Evolutionary conservation across 2,888 invertebrate species (phyloP), one percentile per base, ranked within the genome.

Genomic region (Teleiodes luculella): DNA sequence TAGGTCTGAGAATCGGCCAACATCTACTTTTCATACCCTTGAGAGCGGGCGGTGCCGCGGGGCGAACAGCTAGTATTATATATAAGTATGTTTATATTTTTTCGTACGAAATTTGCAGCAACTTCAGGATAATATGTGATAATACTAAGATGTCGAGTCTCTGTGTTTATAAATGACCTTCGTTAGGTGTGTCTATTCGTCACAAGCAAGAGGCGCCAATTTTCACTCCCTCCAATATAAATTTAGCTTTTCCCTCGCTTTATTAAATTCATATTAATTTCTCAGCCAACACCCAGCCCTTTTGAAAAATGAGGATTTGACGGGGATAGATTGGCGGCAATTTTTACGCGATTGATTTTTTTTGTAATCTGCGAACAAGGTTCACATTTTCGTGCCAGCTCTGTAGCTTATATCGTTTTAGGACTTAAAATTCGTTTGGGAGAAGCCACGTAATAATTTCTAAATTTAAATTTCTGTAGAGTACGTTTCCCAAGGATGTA

Each of bases 261-360:
- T 47, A 47, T 47, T 47, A 31, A 47, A 33, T 47, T 47, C 46
- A 16, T 30, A 47, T 47, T 47, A 47, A 31, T 47, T 45, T 28
- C 18, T 41, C 39, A 41, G 6, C n/a, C n/a, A 41, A 41, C 18
- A 31, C 16, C 16, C 14, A 4, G 31, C 33, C 31, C 10, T 10
- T 30, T 31, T 47, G 31, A 16, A 47, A 31, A 47, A 47, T n/a
- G n/a, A n/a, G n/a, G n/a, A n/a, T n/a, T n/a, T n/a, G 31, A 16
- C 31, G 46, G 16, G 11, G 31, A 47, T 30, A 30, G 46, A 47
- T n/a, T 33, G 33, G 39, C 14, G 39, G 16, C 46, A 43, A 13
- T 46, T 46, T 30, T 47, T 47, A 13, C 31, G 31, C 14, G 8
- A 33, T 47, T 16, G 31, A 31, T 47, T 3, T 10, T 41, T 37